Evolutionary conservation across 2,113 vertebrate species (phyloP).

Genomic region (Meles meles): DNA sequence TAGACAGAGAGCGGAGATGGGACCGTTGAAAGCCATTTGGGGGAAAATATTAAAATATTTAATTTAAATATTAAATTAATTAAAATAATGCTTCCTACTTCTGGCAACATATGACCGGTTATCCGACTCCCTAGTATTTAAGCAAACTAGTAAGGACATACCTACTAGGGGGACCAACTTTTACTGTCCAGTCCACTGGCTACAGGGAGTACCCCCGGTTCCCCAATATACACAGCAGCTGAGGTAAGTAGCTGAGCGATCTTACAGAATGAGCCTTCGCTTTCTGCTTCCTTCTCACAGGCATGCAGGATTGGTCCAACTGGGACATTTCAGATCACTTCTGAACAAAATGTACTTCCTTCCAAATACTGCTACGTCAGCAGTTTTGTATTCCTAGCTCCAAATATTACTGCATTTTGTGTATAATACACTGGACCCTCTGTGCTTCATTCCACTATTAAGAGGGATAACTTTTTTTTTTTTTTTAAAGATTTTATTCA

Average conservation of each 20-base stretch:
- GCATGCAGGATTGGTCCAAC: background rate
- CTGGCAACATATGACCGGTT: background rate
- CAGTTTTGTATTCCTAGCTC: background rate
- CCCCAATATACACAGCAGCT: background rate
- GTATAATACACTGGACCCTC: background rate
- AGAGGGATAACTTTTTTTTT: background rate
- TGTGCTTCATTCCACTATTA: background rate
- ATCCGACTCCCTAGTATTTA: background rate
- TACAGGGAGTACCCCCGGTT: background rate
- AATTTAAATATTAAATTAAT: too few relatives aligned
- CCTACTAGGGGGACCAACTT: background rate
- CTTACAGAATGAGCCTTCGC: background rate
- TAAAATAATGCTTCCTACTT: background rate
- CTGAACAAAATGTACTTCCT: conserved; percentile 20
- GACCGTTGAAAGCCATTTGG: background rate
- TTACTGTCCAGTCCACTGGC: background rate
- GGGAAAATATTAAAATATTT: too few relatives aligned
- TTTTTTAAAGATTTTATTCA: too few relatives aligned
- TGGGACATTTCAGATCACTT: background rate
- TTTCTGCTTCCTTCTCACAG: background rate
- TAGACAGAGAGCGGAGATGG: background rate
- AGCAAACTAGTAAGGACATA: background rate
- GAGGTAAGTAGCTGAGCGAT: background rate
- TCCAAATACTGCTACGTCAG: background rate
- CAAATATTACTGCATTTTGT: background rate